Base-by-base conservation (phyloP, 2,888 invertebrate genomes). In the Seira sanloemensis region DNA sequence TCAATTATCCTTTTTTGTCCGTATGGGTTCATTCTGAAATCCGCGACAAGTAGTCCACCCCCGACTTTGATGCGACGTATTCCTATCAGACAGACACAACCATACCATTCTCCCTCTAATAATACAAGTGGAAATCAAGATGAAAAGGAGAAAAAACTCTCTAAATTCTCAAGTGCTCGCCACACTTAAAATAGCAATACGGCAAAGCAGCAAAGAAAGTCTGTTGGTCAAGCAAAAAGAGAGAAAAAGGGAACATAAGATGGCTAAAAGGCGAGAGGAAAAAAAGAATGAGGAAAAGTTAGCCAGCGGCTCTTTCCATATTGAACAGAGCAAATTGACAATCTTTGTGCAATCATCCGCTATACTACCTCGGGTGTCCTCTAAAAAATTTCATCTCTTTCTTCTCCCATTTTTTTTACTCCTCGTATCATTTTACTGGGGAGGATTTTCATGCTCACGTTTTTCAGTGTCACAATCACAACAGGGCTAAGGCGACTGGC, bases 321-420 rank as follows among this genome's bases (percentile, higher is more conserved):
- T 89, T 89, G 89, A 89, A 76, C 85, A 85, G 81, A 87, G 80
- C 87, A 89, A 89, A 89, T 89, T 89, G 88, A 89, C 89, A 89
- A 89, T 89, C 89, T 89, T 89, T 89, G 89, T 89, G 88, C 88
- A 89, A 89, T 89, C 89, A 89, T 89, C 86, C 81, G 74, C 78
- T 75, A 79, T 79, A 78, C 81, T 81, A 62, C 81, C 81, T 81
- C 81, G 76, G 81, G 81, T 76, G 58, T 85, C 79, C 78, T 76
- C 75, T 75, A 78, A 25, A 66, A 71, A 78, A 78, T 84, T 78
- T 75, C 74, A 74, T 78, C 75, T 78, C 74, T 50, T 24, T 68
- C 50, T 72, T 66, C 23, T 68, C 26, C 54, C 54, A 65, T 37
- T 68, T 27, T 71, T 65, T 65, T 78, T 68, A 58, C 71, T 73